A percentile compares a stretch with the other conserved stretches of the same genome.
These are phyloP conservation scores for Seriola quinqueradiata DNA, from an alignment of 2,113 vertebrate genomes.

Conservation along the genomic window DNA sequence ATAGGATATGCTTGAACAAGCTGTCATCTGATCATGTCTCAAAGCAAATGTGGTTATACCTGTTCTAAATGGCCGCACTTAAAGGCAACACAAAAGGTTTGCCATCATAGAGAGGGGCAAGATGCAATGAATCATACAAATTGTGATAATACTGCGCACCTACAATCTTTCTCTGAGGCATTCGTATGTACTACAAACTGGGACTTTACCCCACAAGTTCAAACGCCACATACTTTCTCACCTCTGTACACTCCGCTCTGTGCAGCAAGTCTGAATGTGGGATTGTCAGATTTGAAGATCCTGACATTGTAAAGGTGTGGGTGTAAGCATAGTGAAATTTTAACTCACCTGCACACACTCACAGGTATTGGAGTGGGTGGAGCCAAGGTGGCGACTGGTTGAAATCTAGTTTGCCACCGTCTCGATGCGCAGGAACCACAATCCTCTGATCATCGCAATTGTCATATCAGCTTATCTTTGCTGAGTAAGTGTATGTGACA, in stretches of 20 bases:
- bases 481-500: too few species aligned
- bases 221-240: neutral
- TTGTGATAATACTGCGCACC: neutral
- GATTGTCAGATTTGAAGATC: too few species aligned
- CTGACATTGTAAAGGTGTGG: neutral
- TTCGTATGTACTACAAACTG: neutral
- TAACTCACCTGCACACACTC: neutral
- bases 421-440: neutral
- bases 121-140: neutral
- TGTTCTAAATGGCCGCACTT: neutral
- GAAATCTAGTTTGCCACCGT: neutral
- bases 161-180: neutral
- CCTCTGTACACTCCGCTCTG: neutral
- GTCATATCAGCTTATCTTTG: neutral
- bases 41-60: neutral
- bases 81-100: too few species aligned
- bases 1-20: neutral
- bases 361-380: neutral
- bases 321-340: too few species aligned
- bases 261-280: neutral
- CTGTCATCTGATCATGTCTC: neutral
- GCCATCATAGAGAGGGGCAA: neutral
- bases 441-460: too few species aligned
- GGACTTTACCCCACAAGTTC: neutral
- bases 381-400: neutral